Evolutionary conservation across 1,140 invertebrate genomes (phyloP).

Genomic region (Agrypnia vestita): DNA sequence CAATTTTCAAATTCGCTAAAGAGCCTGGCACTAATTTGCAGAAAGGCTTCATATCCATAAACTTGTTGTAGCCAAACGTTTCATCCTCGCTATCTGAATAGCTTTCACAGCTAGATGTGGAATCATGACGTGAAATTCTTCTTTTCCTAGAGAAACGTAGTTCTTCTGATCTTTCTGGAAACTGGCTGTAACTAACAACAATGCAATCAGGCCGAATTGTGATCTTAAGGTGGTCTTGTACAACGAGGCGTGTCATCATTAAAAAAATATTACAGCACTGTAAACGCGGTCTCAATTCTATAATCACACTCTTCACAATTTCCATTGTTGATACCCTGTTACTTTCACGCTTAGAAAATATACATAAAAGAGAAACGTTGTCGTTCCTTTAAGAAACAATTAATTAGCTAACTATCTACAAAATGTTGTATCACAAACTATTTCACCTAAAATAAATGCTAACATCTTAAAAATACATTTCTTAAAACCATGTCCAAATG

Average conservation of each 20-base stretch:
- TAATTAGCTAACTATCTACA: neutral
- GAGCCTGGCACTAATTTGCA: slow-evolving; percentile 71
- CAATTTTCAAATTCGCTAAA: slow-evolving; percentile 69
- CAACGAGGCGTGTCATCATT: slow-evolving; percentile 67
- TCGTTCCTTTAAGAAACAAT: neutral
- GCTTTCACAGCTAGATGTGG: slow-evolving; percentile 57
- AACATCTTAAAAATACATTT: slow-evolving; percentile 62
- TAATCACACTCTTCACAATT: slow-evolving; percentile 66
- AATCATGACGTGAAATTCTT: slow-evolving; percentile 55
- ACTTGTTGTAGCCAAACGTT: slow-evolving; percentile 62
- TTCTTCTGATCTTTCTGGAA: slow-evolving; percentile 23
- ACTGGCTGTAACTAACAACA: slow-evolving; percentile 66
- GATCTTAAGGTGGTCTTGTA: slow-evolving; percentile 70
- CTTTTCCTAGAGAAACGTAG: neutral
- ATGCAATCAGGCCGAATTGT: slow-evolving; percentile 70
- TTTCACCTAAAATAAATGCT: slow-evolving; percentile 43
- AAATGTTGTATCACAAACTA: slow-evolving; percentile 17
- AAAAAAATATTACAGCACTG: slow-evolving; percentile 74
- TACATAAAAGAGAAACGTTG: too few relatives aligned
- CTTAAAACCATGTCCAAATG: slow-evolving; percentile 64
- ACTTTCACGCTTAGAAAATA: too few relatives aligned
- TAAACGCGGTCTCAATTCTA: slow-evolving; percentile 73
- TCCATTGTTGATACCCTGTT: slow-evolving; percentile 48
- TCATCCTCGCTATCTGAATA: slow-evolving; percentile 58
- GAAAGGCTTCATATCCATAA: slow-evolving; percentile 67